Evolutionary conservation across 92 coral and sea anemone species (phyloP).

Genomic region (Nematostella vectensis): DNA sequence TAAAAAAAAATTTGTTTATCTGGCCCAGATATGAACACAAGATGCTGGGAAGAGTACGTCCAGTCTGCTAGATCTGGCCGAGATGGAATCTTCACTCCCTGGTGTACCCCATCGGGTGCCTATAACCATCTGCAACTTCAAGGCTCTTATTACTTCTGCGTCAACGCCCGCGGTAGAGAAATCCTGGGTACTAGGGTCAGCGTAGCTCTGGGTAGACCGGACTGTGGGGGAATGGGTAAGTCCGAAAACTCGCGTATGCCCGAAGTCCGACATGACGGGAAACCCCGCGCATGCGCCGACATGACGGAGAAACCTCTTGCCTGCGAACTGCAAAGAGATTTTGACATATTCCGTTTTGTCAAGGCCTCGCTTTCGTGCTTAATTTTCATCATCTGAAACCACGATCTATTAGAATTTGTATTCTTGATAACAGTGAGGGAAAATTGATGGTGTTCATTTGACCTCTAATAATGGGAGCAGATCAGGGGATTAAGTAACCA

Average conservation of each 20-base stretch:
- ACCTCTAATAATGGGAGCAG: no score
- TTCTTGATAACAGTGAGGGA: no score
- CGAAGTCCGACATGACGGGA: no score
- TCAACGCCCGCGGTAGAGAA: slow-evolving; percentile 46
- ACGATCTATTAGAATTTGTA: no score
- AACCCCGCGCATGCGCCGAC: no score
- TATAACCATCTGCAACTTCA: slow-evolving; percentile 42
- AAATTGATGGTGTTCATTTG: no score
- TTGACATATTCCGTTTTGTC: no score
- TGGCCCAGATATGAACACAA: slow-evolving; percentile 19
- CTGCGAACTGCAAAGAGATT: no score
- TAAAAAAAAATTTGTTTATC: not conserved
- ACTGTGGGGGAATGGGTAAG: slow-evolving; percentile 58
- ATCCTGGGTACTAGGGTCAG: slow-evolving; percentile 56
- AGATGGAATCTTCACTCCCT: slow-evolving; percentile 41
- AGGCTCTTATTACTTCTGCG: slow-evolving; percentile 61
- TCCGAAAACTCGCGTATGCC: not conserved
- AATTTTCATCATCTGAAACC: no score
- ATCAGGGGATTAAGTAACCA: no score
- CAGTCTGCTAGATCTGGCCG: slow-evolving; percentile 18
- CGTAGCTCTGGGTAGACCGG: slow-evolving; percentile 41
- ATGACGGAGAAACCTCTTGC: no score
- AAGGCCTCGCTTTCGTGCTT: no score
- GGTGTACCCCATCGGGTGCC: slow-evolving; percentile 48
- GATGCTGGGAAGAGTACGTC: slow-evolving; percentile 64